These are phyloP conservation scores for Arenicola marina DNA, from an alignment of 2,888 invertebrate species.

Conservation along the genomic window DNA sequence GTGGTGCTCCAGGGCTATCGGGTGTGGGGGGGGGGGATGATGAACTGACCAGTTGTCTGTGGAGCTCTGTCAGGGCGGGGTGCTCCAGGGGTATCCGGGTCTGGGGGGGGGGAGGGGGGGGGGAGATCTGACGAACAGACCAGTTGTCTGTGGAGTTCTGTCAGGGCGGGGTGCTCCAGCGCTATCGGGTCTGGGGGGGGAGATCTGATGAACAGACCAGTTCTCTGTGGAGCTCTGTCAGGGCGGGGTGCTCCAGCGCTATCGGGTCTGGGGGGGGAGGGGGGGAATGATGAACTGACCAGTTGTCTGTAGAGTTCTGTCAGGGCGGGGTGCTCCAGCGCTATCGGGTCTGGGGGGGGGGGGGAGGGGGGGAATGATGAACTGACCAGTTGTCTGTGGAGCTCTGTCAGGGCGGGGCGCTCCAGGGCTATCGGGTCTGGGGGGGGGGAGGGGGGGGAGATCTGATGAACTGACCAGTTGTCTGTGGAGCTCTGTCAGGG, in stretches of 20 bases:
- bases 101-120: too few species aligned
- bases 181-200: not conserved
- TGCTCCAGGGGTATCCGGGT: too few species aligned
- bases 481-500: not conserved
- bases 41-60: constrained; percentile 63
- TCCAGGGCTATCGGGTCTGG: not conserved
- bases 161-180: not conserved
- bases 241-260: not conserved
- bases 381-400: not conserved
- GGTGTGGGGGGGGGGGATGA: too few species aligned
- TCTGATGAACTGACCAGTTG: not conserved
- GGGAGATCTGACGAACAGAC: too few species aligned
- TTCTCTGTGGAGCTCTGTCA: not conserved
- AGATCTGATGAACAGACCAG: not conserved
- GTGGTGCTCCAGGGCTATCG: constrained; percentile 82
- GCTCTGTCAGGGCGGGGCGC: not conserved
- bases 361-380: too few species aligned
- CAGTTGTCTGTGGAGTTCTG: not conserved
- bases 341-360: not conserved
- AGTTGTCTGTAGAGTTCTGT: not conserved
- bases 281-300: not conserved
- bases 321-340: not conserved
- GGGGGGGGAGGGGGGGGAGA: not conserved
- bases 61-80: constrained; percentile 73
- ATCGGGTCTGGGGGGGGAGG: not conserved